Base-by-base conservation (phyloP, 2,113 vertebrate genomes). In the Thalassoma bifasciatum region DNA sequence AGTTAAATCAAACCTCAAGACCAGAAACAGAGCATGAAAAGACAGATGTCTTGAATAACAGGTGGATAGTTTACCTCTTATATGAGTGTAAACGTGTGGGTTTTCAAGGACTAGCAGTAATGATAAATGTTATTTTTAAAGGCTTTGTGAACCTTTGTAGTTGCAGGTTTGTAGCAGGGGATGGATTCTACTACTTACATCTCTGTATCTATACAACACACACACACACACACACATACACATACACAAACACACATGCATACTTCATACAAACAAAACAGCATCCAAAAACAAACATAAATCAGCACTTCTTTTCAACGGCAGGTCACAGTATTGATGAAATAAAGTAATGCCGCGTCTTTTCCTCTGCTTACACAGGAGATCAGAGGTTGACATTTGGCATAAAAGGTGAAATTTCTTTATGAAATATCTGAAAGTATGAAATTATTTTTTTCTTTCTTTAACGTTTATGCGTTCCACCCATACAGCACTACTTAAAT, bases 81-180 rank as follows among this genome's bases (percentile, higher is more conserved):
- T 58, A 23, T 38, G 42, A 50, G 36, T 57, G 26, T 37, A 56
- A 64, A 23, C 46, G 60, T 52, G 60, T 53, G 69, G 69, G 40
- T 71, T 53, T 63, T 40, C 50, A 19, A 70, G 85, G 80, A 80
- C 6, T 7, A 46, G 14, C 82, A 82, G 57, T 60, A 65, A 73
- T 74, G 72, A 57, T 53, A 63, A 70, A 72, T 67, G 77, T 86
- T 77, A 77, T 50, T 63, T 50, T 70, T 79, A 72, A 81, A 82
- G 52, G 64, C 69, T 84, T 79, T 73, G 87, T 80, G 67, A 79
- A 73, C 71, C 79, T 54, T 2, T 26, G 77, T 82, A 66, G 72
- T 86, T 84, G 76, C 56, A 83, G 71, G 62, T 61, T 66, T 69
- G 63, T 82, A 74, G 61, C 72, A 69, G 73, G 37, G 58, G 22